Evolutionary conservation across 2,888 invertebrate species (phyloP).

Genomic region (Agrotis ipsilon): DNA sequence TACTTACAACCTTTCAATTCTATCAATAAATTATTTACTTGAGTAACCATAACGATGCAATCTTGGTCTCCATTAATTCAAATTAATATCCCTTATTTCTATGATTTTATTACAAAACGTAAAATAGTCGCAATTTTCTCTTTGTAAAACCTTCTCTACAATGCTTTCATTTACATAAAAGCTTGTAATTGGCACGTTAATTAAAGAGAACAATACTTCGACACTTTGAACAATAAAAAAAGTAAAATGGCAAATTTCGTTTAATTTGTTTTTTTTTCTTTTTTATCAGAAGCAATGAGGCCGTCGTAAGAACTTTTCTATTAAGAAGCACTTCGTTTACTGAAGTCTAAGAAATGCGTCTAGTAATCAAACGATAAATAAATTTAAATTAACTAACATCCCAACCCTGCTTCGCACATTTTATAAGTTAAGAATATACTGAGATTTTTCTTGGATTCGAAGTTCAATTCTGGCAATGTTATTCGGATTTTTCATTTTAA

Average conservation of each 20-base stretch:
- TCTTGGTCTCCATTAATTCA: background rate
- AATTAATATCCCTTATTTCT: background rate
- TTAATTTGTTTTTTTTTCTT: constrained; percentile 62
- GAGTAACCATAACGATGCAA: background rate
- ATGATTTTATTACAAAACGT: background rate
- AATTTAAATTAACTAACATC: constrained; percentile 14
- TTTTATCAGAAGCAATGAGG: constrained; percentile 59
- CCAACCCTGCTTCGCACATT: background rate
- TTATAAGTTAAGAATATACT: background rate
- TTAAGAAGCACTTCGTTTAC: constrained; percentile 67
- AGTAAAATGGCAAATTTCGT: constrained; percentile 56
- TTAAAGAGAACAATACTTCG: constrained; percentile 33
- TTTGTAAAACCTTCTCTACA: constrained; percentile 16
- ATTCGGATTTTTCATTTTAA: too few species aligned
- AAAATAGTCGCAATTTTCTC: constrained; percentile 13
- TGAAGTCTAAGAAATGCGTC: constrained; percentile 36
- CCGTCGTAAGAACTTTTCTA: constrained; percentile 69
- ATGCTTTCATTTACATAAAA: constrained; percentile 37
- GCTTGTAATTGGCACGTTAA: constrained; percentile 44
- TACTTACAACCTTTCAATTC: background rate
- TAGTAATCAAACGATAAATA: constrained; percentile 39
- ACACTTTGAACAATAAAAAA: constrained; percentile 40
- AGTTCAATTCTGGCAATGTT: too few species aligned
- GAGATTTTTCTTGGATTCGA: background rate
- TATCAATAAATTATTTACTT: background rate